Evolutionary conservation across 2,113 vertebrate genomes (phyloP).

Genomic region (Cyanoliseus patagonus): DNA sequence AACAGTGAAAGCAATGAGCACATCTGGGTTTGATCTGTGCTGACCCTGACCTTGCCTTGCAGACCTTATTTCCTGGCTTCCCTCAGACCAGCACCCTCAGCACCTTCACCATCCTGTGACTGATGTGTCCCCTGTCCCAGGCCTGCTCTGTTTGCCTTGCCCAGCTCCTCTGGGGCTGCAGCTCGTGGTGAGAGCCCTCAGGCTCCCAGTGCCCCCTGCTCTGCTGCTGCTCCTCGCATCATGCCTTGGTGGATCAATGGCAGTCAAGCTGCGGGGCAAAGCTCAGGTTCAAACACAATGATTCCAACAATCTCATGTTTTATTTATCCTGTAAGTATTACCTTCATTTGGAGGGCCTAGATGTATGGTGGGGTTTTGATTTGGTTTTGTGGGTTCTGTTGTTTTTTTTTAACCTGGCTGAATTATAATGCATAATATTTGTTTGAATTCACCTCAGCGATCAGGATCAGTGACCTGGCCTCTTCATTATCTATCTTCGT

Average conservation of each 20-base stretch:
- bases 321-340: not conserved
- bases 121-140: accelerated
- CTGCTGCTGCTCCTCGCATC: accelerated
- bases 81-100: accelerated
- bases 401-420: not conserved
- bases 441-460: not conserved
- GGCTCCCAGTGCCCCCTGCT: accelerated
- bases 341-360: not conserved
- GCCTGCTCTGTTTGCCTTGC: accelerated
- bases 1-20: accelerated
- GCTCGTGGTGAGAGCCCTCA: accelerated
- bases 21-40: accelerated
- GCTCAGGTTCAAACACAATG: no score
- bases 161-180: not conserved
- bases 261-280: not conserved
- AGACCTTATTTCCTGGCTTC: not conserved
- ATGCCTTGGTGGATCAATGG: no score
- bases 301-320: accelerated
- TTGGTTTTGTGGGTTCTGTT: not conserved
- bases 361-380: no score
- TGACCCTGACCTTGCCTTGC: not conserved
- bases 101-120: accelerated
- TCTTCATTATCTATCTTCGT: not conserved
- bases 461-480: not conserved
- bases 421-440: not conserved